Evolutionary conservation across 2,113 vertebrate genomes (phyloP).

Genomic region (Desmodus rotundus): DNA sequence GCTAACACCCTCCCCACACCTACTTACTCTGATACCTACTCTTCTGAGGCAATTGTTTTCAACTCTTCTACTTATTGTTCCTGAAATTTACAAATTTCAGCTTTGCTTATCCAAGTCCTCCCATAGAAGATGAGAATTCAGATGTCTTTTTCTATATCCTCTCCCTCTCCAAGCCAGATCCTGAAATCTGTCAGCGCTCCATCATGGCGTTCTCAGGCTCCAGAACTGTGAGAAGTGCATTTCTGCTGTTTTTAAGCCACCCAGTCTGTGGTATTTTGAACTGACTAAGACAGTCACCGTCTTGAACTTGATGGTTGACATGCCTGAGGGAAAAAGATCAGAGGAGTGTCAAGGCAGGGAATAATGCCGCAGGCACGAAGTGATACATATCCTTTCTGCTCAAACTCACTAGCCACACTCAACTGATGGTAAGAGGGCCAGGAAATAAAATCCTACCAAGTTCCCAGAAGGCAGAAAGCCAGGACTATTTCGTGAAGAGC

Average conservation of each 20-base stretch:
- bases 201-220: not conserved
- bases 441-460: slow-evolving; percentile 10
- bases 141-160: not conserved
- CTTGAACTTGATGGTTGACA: not conserved
- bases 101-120: not conserved
- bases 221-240: not conserved
- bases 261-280: not conserved
- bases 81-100: not conserved
- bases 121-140: not conserved
- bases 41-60: not conserved
- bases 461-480: not conserved
- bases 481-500: not conserved
- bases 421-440: not conserved
- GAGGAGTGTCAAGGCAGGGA: not conserved
- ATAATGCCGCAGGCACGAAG: not conserved
- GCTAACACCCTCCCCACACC: not conserved
- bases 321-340: not conserved
- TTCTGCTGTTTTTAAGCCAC: not conserved
- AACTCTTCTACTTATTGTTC: not conserved
- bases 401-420: not conserved
- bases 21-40: not conserved
- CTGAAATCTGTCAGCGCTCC: not conserved
- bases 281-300: not conserved
- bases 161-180: rapidly evolving
- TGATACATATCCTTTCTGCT: not conserved